Evolutionary conservation across 2,113 vertebrate species (phyloP).

Genomic region (Smithornis capensis): DNA sequence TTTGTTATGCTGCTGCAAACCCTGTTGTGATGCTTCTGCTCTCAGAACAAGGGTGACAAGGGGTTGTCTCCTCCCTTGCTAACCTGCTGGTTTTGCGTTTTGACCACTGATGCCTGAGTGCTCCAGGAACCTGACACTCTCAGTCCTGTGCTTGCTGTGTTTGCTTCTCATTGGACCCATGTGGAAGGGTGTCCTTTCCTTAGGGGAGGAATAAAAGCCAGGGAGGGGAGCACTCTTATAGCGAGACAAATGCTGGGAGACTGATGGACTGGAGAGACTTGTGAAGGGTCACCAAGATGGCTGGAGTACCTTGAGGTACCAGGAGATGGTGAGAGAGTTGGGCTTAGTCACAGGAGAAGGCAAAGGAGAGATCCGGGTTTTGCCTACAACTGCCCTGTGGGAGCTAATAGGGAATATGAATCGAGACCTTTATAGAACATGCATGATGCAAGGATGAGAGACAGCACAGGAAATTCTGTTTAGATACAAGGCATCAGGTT

Average conservation of each 20-base stretch:
- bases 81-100: background rate
- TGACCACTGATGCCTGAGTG: background rate
- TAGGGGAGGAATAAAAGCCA: background rate
- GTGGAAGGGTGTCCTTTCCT: background rate
- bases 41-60: background rate
- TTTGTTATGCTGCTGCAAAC: background rate
- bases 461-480: background rate
- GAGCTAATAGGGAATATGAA: background rate
- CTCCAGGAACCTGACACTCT: background rate
- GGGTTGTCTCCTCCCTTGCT: background rate
- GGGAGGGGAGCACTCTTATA: background rate
- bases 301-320: background rate
- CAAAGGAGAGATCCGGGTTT: background rate
- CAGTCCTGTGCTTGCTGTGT: background rate
- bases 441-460: background rate
- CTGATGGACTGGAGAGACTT: background rate
- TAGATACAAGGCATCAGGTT: background rate
- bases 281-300: background rate
- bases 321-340: background rate
- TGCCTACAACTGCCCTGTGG: background rate
- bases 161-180: background rate
- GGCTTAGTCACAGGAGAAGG: background rate
- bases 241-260: background rate
- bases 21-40: background rate
- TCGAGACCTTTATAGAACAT: background rate